Conservation (phyloP, 2,888 invertebrate genomes). For the Ichneumoninae sp. region DNA sequence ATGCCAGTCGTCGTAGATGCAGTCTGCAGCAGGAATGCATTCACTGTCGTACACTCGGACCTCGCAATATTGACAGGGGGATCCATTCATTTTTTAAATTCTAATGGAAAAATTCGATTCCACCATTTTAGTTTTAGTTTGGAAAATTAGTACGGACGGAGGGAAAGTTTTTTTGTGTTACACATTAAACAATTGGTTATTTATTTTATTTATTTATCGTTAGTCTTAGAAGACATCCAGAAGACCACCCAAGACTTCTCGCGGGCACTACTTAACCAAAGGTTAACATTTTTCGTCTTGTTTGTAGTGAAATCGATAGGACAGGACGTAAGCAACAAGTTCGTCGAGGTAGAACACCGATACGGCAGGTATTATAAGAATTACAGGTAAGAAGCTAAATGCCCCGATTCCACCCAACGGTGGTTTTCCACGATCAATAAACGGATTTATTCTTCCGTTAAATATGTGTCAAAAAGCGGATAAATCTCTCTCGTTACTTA, state of each 20-base stretch:
- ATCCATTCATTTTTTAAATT: slow-evolving; percentile 60
- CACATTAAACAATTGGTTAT: background rate
- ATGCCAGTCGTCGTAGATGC: slow-evolving; percentile 35
- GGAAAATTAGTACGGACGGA: background rate
- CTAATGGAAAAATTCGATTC: slow-evolving; percentile 21
- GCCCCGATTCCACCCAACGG: background rate
- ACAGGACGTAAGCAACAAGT: background rate
- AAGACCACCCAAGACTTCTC: background rate
- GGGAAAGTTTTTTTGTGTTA: background rate
- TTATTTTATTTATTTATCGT: background rate
- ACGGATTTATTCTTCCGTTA: too few species aligned
- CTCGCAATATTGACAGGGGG: slow-evolving; percentile 54
- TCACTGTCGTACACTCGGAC: slow-evolving; percentile 50
- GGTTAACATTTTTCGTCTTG: background rate
- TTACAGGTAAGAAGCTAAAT: background rate
- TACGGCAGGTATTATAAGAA: background rate
- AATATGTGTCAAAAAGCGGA: background rate
- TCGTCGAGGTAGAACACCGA: background rate
- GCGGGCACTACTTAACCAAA: background rate
- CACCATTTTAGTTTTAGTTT: slow-evolving; percentile 1
- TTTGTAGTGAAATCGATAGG: background rate
- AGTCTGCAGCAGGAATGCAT: slow-evolving; percentile 43
- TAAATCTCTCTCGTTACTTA: background rate
- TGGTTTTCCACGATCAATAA: background rate
- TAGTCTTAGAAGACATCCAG: background rate